These are phyloP conservation scores for Drosophila greeni DNA, from an alignment of 2,888 invertebrate species.

Conservation along the genomic window DNA sequence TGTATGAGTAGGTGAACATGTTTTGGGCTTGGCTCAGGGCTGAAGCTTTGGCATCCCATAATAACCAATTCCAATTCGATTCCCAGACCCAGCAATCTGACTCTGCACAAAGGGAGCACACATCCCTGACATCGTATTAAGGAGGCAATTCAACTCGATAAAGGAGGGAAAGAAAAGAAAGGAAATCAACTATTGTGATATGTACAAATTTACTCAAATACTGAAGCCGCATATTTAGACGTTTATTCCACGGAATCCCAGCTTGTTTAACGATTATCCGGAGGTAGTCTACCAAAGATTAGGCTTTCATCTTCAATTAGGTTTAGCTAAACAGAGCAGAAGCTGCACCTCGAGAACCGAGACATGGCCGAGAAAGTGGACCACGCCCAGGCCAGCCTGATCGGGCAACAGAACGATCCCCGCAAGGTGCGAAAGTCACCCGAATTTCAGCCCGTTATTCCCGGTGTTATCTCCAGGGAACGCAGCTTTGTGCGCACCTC, in stretches of 20 bases:
- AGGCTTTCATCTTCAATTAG: slow-evolving; percentile 55
- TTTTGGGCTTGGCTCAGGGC: slow-evolving; percentile 31
- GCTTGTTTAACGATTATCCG: slow-evolving; percentile 15
- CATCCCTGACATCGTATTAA: slow-evolving; percentile 52
- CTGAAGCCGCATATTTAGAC: slow-evolving; percentile 60
- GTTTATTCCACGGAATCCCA: slow-evolving; percentile 54
- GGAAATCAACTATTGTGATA: slow-evolving; percentile 64
- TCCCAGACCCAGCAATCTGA: slow-evolving; percentile 60
- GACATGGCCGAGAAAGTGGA: slow-evolving; percentile 78
- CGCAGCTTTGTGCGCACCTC: slow-evolving; percentile 83
- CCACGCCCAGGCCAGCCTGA: slow-evolving; percentile 64
- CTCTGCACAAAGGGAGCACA: slow-evolving; percentile 36
- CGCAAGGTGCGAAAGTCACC: slow-evolving; percentile 77
- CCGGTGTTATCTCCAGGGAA: slow-evolving; percentile 83
- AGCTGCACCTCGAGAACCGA: slow-evolving; percentile 26
- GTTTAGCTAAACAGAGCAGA: slow-evolving; percentile 37
- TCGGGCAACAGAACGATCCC: slow-evolving; percentile 68
- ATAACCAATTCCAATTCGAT: slow-evolving; percentile 7
- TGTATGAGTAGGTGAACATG: slow-evolving; percentile 43
- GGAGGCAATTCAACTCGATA: slow-evolving; percentile 36
- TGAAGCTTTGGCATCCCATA: neutral
- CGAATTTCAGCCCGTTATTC: slow-evolving; percentile 75
- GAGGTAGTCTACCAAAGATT: slow-evolving; percentile 62
- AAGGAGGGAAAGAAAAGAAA: slow-evolving; percentile 15
- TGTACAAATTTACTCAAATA: slow-evolving; percentile 74